Percentiles rank a stretch among this genome's conserved stretches.
Conservation (phyloP, 2,113 vertebrate species). For the Barbus barbus region DNA sequence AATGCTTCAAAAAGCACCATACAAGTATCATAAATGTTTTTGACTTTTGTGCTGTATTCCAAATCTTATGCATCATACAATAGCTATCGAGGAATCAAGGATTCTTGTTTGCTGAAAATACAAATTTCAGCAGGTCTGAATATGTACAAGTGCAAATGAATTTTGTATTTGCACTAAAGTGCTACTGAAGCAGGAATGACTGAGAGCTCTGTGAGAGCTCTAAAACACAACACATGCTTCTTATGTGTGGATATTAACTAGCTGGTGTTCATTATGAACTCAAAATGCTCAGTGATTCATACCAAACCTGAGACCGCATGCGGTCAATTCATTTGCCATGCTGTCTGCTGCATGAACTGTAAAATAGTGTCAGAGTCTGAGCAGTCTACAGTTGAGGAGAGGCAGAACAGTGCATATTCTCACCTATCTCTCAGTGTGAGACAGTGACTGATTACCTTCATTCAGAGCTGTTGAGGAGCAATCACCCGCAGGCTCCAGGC, state of each 20-base stretch:
- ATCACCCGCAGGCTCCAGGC: constrained; percentile 13
- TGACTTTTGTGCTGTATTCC: too few relatives aligned
- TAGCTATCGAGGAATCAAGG: too few relatives aligned
- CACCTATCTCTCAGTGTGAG: constrained; percentile 27
- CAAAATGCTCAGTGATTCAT: constrained; percentile 45
- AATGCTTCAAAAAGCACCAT: too few relatives aligned
- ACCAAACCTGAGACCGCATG: constrained; percentile 45
- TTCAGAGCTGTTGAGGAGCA: constrained; percentile 27
- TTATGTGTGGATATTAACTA: too few relatives aligned
- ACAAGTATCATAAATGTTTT: too few relatives aligned
- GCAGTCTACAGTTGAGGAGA: not conserved
- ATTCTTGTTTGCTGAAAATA: too few relatives aligned
- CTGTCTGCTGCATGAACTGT: constrained; percentile 45
- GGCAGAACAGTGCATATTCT: constrained; percentile 27
- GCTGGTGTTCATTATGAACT: constrained; percentile 50
- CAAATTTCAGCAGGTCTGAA: too few relatives aligned
- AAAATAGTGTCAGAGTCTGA: constrained; percentile 38
- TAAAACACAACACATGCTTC: too few relatives aligned
- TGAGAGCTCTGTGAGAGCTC: not conserved
- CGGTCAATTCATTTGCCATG: constrained; percentile 51
- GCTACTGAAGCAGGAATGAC: not conserved
- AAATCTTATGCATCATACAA: too few relatives aligned
- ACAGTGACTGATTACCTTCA: constrained; percentile 42
- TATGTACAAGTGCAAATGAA: too few relatives aligned
- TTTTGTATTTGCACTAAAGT: not conserved